Base-by-base conservation (phyloP, 2,797 vertebrate species). In the Mus spretus region DNA sequence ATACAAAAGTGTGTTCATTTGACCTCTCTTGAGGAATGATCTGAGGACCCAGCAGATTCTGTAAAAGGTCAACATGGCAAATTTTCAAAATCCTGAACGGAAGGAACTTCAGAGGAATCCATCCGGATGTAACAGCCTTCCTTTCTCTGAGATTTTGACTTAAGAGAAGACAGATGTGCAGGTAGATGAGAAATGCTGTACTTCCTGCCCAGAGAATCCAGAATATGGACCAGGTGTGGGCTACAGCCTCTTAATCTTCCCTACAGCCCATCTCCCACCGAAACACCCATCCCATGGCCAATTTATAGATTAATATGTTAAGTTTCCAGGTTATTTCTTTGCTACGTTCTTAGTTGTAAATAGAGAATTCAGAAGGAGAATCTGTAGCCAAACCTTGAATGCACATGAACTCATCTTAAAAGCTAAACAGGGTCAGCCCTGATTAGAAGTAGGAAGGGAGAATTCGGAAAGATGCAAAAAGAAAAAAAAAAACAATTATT, bases 131-230 rank as follows among this genome's bases (percentile, higher is more conserved):
- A 80, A 80, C n/a, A 34, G 85, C 26, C 65, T 87, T 93, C 86
- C 67, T 22, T 89, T 96, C 87, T 82, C 79, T 80, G 93, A 95
- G 89, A 89, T 82, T 91, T 87, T 95, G 81, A 97, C 78, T 97
- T 96, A 96, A 93, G 95, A 96, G 95, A 94, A 97, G 96, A 93
- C 92, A 97, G 96, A 95, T 92, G 88, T 92, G 61, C 88, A 65
- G 57, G 67, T 79, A 92, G 88, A 84, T 61, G 75, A 96, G 96
- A 93, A 86, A 92, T 17, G 24, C 80, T 80, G 26, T 0, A 2
- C 75, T 96, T 97, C 96, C 92, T 81, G 47, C 74, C 84, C 59
- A 34, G 59, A 84, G 26, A 57, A 37, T 84, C 53, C 81, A 97
- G 80, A 92, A 55, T 50, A 22, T 2, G 10, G 44, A 57, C 67